Base-by-base conservation (phyloP, 1,140 invertebrate genomes). In the Fopius arisanus region DNA sequence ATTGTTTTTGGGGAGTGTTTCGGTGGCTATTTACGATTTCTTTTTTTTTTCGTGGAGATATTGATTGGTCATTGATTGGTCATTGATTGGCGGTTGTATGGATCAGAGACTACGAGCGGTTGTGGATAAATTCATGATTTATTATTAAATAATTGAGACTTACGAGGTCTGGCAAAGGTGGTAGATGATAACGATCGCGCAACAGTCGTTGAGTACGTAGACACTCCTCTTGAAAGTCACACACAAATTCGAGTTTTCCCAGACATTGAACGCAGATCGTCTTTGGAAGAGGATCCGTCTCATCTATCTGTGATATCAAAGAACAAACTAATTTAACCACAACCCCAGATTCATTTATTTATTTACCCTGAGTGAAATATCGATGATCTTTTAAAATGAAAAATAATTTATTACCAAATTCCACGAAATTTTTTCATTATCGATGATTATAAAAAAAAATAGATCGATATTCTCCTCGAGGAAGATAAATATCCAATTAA, bases 201-300 rank as follows among this genome's bases (percentile, higher is more conserved):
- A 88, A 83, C 78, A 81, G 75, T 79, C 85, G 80, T 81, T 88
- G 87, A 74, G 85, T 87, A 70, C 84, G 86, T 70, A 87, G 83
- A 84, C 86, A 88, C 79, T 88, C 85, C 78, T 88, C 87, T 86
- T 88, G 87, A 73, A 88, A 88, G 78, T 88, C 87, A 70, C 87
- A 88, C 81, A 88, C 85, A 75, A 88, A 88, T 84, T 88, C 87
- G 66, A 88, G 84, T 79, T 88, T 88, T 40, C 86, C 86, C 80
- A 88, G 78, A 83, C 87, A 88, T 71, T 88, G 86, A 78, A 88
- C 84, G 80, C 87, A 88, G 77, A 88, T 88, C 76, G 79, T 79
- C 79, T 88, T 88, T 59, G 87, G 86, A 72, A 88, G 81, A 81
- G 83, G 82, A 84, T 88, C 87, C 80, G 77, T 86, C 76, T 88